phyloP scores from a whole-genome alignment of 2,888 invertebrate genomes.

The Agrochola macilenta region DNA sequence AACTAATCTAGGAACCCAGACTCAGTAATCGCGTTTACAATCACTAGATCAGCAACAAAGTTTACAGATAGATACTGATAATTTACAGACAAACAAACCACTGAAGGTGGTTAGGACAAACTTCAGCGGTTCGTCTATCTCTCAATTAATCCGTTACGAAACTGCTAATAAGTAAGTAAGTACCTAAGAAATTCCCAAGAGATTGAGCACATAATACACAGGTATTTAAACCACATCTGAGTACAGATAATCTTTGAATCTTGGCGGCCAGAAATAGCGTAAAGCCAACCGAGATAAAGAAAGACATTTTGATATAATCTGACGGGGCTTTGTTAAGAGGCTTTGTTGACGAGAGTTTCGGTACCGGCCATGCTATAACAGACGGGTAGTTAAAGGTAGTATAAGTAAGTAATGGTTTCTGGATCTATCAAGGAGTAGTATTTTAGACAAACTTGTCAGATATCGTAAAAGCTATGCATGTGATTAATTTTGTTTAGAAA shows the following conservation, averaged over 20 bases:
- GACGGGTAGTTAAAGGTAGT: background rate
- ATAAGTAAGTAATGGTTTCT: background rate
- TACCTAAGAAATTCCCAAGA: background rate
- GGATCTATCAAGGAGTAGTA: too few species aligned
- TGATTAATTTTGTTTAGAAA: too few species aligned
- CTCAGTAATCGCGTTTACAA: background rate
- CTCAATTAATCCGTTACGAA: background rate
- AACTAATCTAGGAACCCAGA: background rate
- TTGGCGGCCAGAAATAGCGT: constrained; percentile 27
- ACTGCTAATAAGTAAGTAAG: background rate
- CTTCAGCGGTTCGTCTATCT: background rate
- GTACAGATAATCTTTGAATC: constrained; percentile 20
- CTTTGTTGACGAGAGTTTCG: constrained; percentile 25
- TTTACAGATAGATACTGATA: background rate
- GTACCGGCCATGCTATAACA: constrained; percentile 6
- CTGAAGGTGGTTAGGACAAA: background rate
- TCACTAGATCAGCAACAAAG: background rate
- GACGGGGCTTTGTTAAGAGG: constrained; percentile 30
- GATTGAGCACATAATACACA: background rate
- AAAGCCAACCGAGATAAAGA: constrained; percentile 27
- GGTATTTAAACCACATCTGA: background rate
- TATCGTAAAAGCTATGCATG: too few species aligned
- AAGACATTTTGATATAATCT: constrained; percentile 48
- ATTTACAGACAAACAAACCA: background rate
- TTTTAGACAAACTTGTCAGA: background rate